These are phyloP conservation scores for Dendrocincla fuliginosa DNA, from an alignment of 2,797 vertebrate species.

Conservation along the genomic window DNA sequence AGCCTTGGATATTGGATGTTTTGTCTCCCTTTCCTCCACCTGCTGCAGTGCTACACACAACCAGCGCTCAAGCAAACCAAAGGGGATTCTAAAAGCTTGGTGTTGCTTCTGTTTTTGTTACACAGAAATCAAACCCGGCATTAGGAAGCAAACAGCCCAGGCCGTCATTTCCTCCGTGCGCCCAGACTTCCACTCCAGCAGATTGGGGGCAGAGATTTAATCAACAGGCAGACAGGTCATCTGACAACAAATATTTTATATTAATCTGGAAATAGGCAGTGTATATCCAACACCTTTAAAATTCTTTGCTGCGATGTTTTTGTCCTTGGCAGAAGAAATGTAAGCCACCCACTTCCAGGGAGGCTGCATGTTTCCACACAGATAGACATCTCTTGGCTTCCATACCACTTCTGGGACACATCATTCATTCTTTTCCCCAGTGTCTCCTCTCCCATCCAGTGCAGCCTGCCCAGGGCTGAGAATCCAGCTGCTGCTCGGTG, in stretches of 20 bases:
- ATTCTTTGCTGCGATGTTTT: neutral
- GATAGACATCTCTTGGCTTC: neutral
- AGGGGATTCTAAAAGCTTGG: neutral
- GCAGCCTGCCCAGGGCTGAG: neutral
- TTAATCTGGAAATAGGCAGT: neutral
- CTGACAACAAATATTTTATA: neutral
- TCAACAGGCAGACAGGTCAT: neutral
- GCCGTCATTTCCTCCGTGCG: neutral
- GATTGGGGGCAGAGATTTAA: neutral
- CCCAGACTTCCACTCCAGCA: neutral
- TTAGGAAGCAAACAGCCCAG: constrained; percentile 39
- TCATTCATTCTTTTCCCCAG: neutral
- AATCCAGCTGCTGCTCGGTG: neutral
- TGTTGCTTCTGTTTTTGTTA: constrained; percentile 13
- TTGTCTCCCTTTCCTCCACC: neutral
- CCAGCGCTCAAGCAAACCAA: neutral
- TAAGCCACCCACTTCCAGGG: neutral
- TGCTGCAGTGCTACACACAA: neutral
- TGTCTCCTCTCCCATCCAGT: neutral
- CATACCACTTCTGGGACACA: neutral
- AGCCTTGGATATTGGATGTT: neutral
- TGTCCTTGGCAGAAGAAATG: neutral
- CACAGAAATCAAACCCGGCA: neutral
- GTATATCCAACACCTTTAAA: neutral
- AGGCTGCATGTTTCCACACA: neutral